phyloP scores from a whole-genome alignment of 37 sponge, comb jelly and placozoan genomes.

The Agelas oroides region DNA sequence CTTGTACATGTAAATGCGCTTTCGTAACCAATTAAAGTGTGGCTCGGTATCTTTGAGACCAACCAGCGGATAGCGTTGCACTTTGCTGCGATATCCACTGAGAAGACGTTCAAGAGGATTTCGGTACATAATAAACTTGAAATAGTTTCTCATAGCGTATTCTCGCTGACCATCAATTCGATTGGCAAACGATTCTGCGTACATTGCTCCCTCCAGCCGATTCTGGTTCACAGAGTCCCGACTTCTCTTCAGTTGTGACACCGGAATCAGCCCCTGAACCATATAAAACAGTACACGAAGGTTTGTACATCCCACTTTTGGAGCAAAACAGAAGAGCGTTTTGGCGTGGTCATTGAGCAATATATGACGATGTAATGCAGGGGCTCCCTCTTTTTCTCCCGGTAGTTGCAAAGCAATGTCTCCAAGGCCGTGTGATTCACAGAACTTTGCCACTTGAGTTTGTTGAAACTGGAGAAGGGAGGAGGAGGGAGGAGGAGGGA shows the following conservation, averaged over 20 bases:
- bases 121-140: constrained; percentile 69
- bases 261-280: constrained; percentile 36
- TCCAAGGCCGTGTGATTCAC: too few species aligned
- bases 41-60: constrained; percentile 17
- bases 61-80: constrained; percentile 19
- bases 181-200: constrained; percentile 17
- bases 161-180: constrained; percentile 25
- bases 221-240: constrained; percentile 41
- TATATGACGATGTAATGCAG: constrained; percentile 14
- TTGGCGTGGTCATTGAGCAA: constrained; percentile 26
- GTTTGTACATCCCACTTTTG: constrained; percentile 52
- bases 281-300: constrained; percentile 44
- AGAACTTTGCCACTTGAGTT: too few species aligned
- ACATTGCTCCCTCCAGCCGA: constrained; percentile 13
- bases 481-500: too few species aligned
- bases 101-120: constrained; percentile 65
- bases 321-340: constrained; percentile 46
- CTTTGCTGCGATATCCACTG: constrained; percentile 60
- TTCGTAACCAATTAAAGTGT: constrained; percentile 49
- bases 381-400: background rate
- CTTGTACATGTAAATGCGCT: background rate
- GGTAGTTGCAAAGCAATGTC: constrained; percentile 4
- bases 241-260: background rate
- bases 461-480: too few species aligned
- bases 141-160: constrained; percentile 31